Conservation (phyloP, 30 jellyfish, hydroid and myxozoan species). For the Sanderia malayensis region DNA sequence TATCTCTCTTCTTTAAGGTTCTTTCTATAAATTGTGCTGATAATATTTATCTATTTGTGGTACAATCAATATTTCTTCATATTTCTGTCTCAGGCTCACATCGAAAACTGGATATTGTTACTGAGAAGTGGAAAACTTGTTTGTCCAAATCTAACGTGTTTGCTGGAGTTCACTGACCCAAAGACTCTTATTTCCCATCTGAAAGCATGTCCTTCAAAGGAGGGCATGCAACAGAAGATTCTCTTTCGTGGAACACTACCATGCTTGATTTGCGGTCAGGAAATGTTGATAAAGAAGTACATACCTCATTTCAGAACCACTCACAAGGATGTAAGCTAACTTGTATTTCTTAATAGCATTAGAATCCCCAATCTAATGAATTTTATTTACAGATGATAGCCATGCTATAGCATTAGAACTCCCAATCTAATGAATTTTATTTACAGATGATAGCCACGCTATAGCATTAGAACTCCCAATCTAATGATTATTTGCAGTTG, state of each 20-base stretch:
- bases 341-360: too few relatives aligned
- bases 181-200: conserved; percentile 23
- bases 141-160: conserved; percentile 46
- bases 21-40: too few relatives aligned
- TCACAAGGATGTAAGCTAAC: conserved; percentile 32
- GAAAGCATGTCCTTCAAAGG: conserved; percentile 22
- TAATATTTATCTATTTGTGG: too few relatives aligned
- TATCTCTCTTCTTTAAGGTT: too few relatives aligned
- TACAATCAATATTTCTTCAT: too few relatives aligned
- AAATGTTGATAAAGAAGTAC: conserved; percentile 9
- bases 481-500: too few relatives aligned
- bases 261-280: conserved; percentile 18
- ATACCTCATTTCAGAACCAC: conserved; percentile 13
- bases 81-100: conserved; percentile 17
- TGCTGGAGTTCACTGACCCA: conserved; percentile 27
- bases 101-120: conserved; percentile 15
- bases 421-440: too few relatives aligned
- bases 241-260: conserved; percentile 34
- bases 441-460: too few relatives aligned
- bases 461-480: too few relatives aligned
- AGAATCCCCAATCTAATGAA: too few relatives aligned
- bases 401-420: too few relatives aligned
- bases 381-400: too few relatives aligned
- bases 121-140: conserved; percentile 21
- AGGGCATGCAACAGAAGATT: conserved; percentile 13